These are phyloP conservation scores for Sebastolobus altivelis DNA, from an alignment of 2,797 vertebrate species.

Conservation along the genomic window DNA sequence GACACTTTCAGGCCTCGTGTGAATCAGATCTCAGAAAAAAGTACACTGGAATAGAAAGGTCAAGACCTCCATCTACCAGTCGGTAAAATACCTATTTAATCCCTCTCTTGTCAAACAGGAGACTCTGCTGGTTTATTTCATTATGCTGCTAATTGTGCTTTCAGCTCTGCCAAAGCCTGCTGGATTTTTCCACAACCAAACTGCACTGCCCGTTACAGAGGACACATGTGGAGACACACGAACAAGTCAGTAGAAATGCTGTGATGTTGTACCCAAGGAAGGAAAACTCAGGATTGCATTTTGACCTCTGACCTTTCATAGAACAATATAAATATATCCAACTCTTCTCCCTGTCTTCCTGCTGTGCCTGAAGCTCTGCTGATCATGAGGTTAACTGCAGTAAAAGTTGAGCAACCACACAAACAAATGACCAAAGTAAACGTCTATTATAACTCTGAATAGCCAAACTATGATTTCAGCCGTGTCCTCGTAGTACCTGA, in stretches of 20 bases:
- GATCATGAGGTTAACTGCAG: constrained; percentile 5
- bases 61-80: neutral
- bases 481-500: neutral
- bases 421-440: constrained; percentile 12
- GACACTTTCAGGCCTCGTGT: neutral
- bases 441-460: constrained; percentile 9
- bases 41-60: neutral
- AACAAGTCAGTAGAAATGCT: constrained; percentile 18
- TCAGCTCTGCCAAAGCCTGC: constrained; percentile 52
- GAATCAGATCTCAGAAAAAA: neutral
- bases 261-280: neutral
- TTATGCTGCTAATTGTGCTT: constrained; percentile 59
- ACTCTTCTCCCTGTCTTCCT: neutral
- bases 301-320: neutral
- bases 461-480: neutral
- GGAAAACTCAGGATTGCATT: constrained; percentile 2
- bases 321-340: neutral
- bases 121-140: constrained; percentile 67
- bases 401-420: neutral
- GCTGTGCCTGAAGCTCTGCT: neutral
- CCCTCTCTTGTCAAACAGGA: constrained; percentile 64
- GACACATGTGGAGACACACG: constrained; percentile 27
- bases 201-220: constrained; percentile 13
- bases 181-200: constrained; percentile 58
- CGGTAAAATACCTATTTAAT: constrained; percentile 42